phyloP scores from a whole-genome alignment of 2,113 vertebrate species.

The Macrotus californicus region DNA sequence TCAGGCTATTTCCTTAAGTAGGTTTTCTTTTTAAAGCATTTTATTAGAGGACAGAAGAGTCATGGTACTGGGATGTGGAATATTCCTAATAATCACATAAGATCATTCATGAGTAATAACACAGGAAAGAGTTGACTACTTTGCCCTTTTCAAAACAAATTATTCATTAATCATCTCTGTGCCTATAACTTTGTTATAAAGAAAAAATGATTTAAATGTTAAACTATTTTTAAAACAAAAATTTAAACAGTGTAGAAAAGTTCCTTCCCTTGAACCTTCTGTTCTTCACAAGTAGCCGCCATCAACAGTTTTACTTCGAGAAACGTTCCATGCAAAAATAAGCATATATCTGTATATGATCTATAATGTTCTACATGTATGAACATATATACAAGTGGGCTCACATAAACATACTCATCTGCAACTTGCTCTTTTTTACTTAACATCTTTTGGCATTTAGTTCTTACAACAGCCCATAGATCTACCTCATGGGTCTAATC shows the following conservation, averaged over 20 bases:
- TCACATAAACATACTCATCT: no score
- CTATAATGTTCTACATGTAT: background rate
- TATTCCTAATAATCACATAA: conserved; percentile 12
- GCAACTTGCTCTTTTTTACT: background rate
- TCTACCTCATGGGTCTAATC: background rate
- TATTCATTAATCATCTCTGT: conserved; percentile 20
- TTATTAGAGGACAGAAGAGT: conserved; percentile 27
- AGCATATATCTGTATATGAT: background rate
- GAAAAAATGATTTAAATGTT: background rate
- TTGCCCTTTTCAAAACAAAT: conserved; percentile 20
- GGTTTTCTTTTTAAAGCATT: conserved; percentile 17
- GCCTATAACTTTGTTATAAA: conserved; percentile 42
- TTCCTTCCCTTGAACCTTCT: background rate
- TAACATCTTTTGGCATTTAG: background rate
- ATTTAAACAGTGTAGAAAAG: background rate
- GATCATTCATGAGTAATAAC: conserved; percentile 21
- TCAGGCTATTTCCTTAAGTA: background rate
- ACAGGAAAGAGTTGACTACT: conserved; percentile 16
- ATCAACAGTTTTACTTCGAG: background rate
- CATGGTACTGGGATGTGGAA: background rate
- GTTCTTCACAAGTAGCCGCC: background rate
- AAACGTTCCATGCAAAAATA: background rate
- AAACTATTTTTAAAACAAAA: conserved; percentile 41
- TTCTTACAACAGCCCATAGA: background rate
- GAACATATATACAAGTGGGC: background rate